Evolutionary conservation across 2,797 vertebrate species (phyloP), one percentile per base, ranked within the genome.

Genomic region (Ctenopoma multispine): DNA sequence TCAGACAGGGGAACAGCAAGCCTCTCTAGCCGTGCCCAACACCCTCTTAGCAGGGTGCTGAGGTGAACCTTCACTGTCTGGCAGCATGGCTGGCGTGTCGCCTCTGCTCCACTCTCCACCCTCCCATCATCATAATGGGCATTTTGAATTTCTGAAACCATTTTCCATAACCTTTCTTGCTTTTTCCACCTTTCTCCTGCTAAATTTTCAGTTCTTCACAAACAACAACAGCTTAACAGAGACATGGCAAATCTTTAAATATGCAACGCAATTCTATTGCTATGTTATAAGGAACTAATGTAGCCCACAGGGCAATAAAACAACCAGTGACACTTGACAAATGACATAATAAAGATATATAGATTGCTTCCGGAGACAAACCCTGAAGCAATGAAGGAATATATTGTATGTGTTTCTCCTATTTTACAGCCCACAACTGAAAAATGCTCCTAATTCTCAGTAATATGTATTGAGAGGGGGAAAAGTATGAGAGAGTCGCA

Each of bases 1-100:
- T 81, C 80, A 86, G 83, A 83, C 81, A 79, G 75, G 82, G 77
- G 80, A 89, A 89, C 80, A 85, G 85, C 82, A n/a, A 80, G 82
- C 55, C 61, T 69, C 72, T 82, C 68, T 70, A 55, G 59, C 65
- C 48, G 15, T 75, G 75, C 75, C 80, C 87, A 75, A 41, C 75
- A 76, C 67, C 71, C 77, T 84, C 83, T 81, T 78, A 59, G 75
- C 15, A 69, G 85, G 83, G 78, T 41, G 66, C 74, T 53, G 77
- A 85, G 87, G 85, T 88, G 88, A 89, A 81, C 74, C 77, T 68
- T 64, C 15, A 38, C 29, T 73, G 71, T 72, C 73, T 78, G 78
- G 56, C 86, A 86, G 69, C 64, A 20, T 7, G 34, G 68, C 77
- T 59, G 56, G 74, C 17, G 21, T 70, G 21, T 68, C 27, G 34